Conservation (phyloP, 2,888 invertebrate species). For the Habroteleia sp. region DNA sequence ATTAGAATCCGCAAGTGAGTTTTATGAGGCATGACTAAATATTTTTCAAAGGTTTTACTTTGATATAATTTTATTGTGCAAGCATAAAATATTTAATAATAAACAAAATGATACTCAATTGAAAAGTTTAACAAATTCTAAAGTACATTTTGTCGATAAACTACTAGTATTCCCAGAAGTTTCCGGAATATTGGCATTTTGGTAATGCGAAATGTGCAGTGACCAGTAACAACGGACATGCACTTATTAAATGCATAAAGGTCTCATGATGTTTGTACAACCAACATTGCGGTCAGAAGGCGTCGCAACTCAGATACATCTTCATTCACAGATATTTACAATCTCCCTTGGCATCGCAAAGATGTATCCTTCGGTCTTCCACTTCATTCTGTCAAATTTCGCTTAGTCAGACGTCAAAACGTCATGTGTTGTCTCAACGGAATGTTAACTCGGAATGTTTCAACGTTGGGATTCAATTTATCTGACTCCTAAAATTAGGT, state of each 20-base stretch:
- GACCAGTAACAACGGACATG: conserved; percentile 25
- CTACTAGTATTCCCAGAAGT: conserved; percentile 15
- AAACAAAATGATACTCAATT: too few species aligned
- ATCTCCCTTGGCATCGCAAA: conserved; percentile 32
- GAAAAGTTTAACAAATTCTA: too few species aligned
- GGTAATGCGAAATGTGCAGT: conserved; percentile 15
- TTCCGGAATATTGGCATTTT: conserved; percentile 36
- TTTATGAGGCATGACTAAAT: too few species aligned
- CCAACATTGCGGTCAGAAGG: conserved; percentile 12
- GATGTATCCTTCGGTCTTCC: conserved; percentile 35
- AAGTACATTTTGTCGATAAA: conserved; percentile 8
- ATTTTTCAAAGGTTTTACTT: too few species aligned
- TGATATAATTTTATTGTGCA: too few species aligned
- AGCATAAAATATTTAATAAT: too few species aligned
- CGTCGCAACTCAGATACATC: conserved; percentile 27
- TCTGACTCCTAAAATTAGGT: conserved; percentile 25
- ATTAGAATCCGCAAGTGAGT: too few species aligned
- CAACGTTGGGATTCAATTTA: conserved; percentile 26
- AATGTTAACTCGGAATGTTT: conserved; percentile 21
- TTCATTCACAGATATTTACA: conserved; percentile 47
- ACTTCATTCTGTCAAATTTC: conserved; percentile 46
- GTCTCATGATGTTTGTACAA: conserved; percentile 44
- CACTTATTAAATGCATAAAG: conserved; percentile 49
- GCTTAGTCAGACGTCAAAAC: neutral
- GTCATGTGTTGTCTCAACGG: conserved; percentile 11